A percentile compares a stretch with the other conserved stretches of the same genome.
phyloP scores from a whole-genome alignment of 1,140 invertebrate species.

The Aphelinus atriplicis region DNA sequence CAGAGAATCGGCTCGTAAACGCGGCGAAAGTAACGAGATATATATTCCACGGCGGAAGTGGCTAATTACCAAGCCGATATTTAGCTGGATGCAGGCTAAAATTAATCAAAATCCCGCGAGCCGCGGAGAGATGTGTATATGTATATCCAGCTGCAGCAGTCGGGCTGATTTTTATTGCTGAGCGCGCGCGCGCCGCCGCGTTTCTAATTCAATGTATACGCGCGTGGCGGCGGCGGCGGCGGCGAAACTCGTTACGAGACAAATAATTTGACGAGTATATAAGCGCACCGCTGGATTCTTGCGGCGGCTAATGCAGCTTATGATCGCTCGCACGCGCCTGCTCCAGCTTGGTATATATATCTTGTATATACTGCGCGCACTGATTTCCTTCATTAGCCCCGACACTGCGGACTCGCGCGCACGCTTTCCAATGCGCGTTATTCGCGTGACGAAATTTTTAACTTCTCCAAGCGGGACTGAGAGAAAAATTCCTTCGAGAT shows the following conservation, averaged over 20 bases:
- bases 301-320: background rate
- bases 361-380: no score
- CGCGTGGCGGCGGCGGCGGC: background rate
- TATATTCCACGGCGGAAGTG: slow-evolving; percentile 17
- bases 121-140: background rate
- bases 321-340: background rate
- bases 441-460: slow-evolving; percentile 17
- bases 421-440: slow-evolving; percentile 1
- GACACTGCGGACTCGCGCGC: background rate
- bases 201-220: slow-evolving; percentile 28
- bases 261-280: slow-evolving; percentile 28
- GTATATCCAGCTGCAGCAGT: no score
- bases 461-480: background rate
- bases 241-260: slow-evolving; percentile 35
- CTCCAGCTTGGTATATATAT: background rate
- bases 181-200: background rate
- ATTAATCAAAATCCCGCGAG: slow-evolving; percentile 30
- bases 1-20: slow-evolving; percentile 2
- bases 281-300: background rate
- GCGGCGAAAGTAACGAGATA: slow-evolving; percentile 34
- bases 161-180: no score
- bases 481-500: slow-evolving; percentile 9
- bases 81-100: slow-evolving; percentile 33
- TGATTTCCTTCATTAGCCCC: slow-evolving; percentile 21
- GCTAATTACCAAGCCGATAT: slow-evolving; percentile 37